phyloP scores from a whole-genome alignment of 2,113 vertebrate genomes.

The Anhinga anhinga region DNA sequence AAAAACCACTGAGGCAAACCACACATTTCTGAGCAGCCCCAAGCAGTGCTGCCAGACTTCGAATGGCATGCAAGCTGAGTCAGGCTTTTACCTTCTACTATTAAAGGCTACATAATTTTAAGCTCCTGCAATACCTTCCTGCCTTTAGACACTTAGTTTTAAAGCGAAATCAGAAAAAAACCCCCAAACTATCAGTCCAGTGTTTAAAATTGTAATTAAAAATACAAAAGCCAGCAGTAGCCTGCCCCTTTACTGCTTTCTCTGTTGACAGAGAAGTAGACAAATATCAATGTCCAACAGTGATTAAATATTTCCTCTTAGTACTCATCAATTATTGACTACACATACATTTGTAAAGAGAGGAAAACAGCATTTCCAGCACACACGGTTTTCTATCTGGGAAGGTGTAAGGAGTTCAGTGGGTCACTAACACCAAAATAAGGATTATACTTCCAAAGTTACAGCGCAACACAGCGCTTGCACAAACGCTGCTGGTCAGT shows the following conservation, averaged over 20 bases:
- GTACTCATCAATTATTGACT: conserved; percentile 34
- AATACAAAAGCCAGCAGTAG: not conserved
- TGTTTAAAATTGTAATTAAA: not conserved
- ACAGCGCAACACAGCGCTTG: not conserved
- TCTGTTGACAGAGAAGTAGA: not conserved
- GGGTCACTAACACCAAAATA: not conserved
- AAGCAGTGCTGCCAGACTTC: conserved; percentile 51
- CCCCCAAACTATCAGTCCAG: not conserved
- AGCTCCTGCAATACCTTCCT: not conserved
- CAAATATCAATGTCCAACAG: conserved; percentile 19
- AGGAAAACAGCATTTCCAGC: not conserved
- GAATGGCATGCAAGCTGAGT: conserved; percentile 22
- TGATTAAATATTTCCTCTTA: not conserved
- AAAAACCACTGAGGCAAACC: conserved; percentile 58
- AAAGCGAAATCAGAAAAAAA: not conserved
- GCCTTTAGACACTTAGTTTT: not conserved
- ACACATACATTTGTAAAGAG: not conserved
- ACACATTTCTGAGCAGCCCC: conserved; percentile 63
- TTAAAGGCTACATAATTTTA: not conserved
- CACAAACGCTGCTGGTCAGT: not conserved
- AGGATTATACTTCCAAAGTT: not conserved
- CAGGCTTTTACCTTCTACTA: conserved; percentile 31
- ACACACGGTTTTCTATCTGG: not conserved
- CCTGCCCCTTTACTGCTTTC: not conserved
- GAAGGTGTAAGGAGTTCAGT: not conserved